A percentile compares a stretch with the other conserved stretches of the same genome.
Evolutionary conservation across 2,888 invertebrate genomes (phyloP).

Genomic region (Ormyrus thymus): DNA sequence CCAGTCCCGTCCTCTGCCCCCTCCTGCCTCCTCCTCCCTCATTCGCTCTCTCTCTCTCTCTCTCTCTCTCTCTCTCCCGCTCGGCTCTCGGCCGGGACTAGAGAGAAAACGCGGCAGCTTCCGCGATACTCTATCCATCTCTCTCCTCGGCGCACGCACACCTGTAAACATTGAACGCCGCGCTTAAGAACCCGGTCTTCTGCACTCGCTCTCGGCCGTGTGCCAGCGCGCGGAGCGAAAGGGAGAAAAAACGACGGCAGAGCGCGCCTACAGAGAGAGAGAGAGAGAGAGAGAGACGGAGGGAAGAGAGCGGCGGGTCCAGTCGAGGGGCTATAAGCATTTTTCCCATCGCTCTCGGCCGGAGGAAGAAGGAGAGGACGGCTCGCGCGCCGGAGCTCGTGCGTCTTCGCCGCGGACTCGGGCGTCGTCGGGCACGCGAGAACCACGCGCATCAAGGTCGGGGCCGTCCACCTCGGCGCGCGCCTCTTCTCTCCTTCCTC

Average conservation of each 20-base stretch:
- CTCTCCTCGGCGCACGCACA: constrained; percentile 35
- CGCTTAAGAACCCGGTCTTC: not conserved
- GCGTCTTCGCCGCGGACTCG: constrained; percentile 61
- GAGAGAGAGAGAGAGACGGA: constrained; percentile 11
- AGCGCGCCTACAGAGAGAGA: not conserved
- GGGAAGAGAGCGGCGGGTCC: constrained; percentile 15
- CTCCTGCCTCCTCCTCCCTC: not conserved
- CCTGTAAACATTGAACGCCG: constrained; percentile 47
- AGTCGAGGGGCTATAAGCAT: not conserved
- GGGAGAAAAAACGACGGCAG: not conserved
- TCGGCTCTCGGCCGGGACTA: not conserved
- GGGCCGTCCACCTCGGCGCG: constrained; percentile 64
- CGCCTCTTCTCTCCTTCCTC: constrained; percentile 37
- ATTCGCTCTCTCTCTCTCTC: not conserved
- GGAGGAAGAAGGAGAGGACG: constrained; percentile 1
- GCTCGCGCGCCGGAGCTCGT: constrained; percentile 40
- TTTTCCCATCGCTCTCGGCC: not conserved
- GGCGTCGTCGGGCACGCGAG: constrained; percentile 66
- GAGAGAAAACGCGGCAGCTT: constrained; percentile 40
- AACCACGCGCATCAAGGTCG: constrained; percentile 73
- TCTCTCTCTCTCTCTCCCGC: not conserved
- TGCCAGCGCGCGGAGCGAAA: not conserved
- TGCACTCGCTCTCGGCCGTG: not conserved
- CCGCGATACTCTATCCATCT: constrained; percentile 55
- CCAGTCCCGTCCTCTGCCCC: constrained; percentile 21